Evolutionary conservation across 2,113 vertebrate genomes (phyloP).

Genomic region (Telmatochromis sp.): DNA sequence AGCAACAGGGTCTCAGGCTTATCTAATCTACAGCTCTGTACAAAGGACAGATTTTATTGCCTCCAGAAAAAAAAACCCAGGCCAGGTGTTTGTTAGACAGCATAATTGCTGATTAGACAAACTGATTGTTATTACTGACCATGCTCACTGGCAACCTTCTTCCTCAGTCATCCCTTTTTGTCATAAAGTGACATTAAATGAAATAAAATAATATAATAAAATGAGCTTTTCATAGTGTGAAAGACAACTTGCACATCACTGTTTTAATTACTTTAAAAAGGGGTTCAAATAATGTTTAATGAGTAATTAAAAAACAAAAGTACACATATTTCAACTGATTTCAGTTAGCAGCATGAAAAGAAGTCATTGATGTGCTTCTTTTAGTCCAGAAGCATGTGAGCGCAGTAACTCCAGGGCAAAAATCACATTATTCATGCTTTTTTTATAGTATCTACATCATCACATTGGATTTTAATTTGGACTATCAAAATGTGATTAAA

Average conservation of each 20-base stretch:
- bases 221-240: not conserved
- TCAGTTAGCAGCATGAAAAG: not conserved
- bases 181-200: not conserved
- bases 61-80: not conserved
- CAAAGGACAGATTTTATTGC: conserved; percentile 48
- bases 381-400: not conserved
- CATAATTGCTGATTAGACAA: not conserved
- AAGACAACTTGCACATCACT: not conserved
- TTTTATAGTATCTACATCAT: not conserved
- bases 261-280: not conserved
- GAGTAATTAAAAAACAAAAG: not conserved
- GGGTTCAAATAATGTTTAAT: not conserved
- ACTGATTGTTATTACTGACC: not conserved
- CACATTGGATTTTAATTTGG: not conserved
- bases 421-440: not conserved
- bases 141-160: not conserved
- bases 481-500: not conserved
- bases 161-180: not conserved
- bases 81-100: not conserved
- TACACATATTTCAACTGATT: not conserved
- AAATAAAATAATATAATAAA: not conserved
- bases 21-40: conserved; percentile 63
- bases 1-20: conserved; percentile 26
- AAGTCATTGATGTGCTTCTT: not conserved
- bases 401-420: not conserved